A percentile compares a stretch with the other conserved stretches of the same genome.
These are phyloP conservation scores for Lasioglossum marginatum DNA, from an alignment of 2,888 invertebrate genomes.

Conservation along the genomic window DNA sequence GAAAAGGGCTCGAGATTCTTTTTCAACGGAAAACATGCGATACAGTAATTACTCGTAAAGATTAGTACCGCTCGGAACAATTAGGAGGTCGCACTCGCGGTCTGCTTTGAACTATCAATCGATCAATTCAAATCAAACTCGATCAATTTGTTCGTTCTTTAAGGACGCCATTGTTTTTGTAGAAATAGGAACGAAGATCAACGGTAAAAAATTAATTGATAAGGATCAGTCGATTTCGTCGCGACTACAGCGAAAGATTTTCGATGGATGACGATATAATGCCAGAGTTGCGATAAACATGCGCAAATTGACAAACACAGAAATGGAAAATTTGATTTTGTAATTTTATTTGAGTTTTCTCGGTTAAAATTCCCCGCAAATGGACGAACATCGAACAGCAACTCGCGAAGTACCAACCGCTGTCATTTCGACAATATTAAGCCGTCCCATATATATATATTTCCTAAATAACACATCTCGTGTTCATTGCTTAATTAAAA, in stretches of 20 bases:
- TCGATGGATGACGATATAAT: neutral
- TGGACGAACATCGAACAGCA: slow-evolving; percentile 5
- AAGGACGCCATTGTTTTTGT: neutral
- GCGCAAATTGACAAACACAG: neutral
- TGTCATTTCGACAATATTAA: neutral
- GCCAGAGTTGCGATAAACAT: neutral
- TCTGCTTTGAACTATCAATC: too few species aligned
- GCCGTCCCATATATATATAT: neutral
- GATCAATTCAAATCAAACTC: too few species aligned
- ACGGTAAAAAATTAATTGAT: neutral
- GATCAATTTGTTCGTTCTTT: neutral
- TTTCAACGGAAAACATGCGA: slow-evolving; percentile 25
- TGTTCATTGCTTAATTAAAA: neutral
- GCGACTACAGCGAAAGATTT: neutral
- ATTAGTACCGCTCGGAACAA: slow-evolving; percentile 3
- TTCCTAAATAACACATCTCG: neutral
- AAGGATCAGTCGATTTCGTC: neutral
- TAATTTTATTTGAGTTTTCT: neutral
- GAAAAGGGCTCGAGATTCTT: slow-evolving; percentile 64
- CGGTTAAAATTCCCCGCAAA: neutral
- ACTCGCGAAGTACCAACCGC: slow-evolving; percentile 7
- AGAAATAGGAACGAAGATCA: neutral
- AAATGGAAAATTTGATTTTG: neutral
- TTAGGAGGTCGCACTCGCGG: neutral
- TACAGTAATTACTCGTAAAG: neutral